Conservation (phyloP, 2,888 invertebrate genomes). For the Teinopalpus imperialis region DNA sequence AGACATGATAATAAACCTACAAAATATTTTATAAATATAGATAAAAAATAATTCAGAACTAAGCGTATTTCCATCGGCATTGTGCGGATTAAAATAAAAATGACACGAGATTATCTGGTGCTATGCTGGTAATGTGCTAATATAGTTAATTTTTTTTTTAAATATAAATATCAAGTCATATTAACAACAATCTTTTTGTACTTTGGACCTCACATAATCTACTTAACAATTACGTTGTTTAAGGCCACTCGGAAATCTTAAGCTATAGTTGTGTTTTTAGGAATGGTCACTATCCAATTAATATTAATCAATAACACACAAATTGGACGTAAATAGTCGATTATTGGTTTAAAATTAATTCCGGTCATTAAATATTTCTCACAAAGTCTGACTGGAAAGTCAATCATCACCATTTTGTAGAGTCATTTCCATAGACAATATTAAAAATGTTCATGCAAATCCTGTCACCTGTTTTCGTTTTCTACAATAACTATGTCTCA, state of each 20-base stretch:
- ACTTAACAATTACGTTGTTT: conserved; percentile 32
- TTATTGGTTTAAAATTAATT: conserved; percentile 6
- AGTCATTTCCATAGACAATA: too few species aligned
- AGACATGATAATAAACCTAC: conserved; percentile 32
- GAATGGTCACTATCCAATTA: conserved; percentile 40
- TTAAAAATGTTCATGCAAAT: too few species aligned
- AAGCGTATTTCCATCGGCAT: conserved; percentile 58
- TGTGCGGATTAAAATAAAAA: conserved; percentile 51
- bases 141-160: too few species aligned
- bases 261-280: conserved; percentile 32
- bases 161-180: conserved; percentile 32
- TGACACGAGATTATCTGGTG: conserved; percentile 16
- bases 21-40: conserved; percentile 45
- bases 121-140: too few species aligned
- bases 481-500: conserved; percentile 64
- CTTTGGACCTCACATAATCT: conserved; percentile 44
- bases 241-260: conserved; percentile 39
- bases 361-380: conserved; percentile 11
- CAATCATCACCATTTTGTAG: too few species aligned
- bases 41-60: conserved; percentile 53
- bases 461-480: too few species aligned
- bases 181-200: conserved; percentile 55
- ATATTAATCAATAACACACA: conserved; percentile 35
- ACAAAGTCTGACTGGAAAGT: conserved; percentile 3
- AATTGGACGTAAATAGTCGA: conserved; percentile 24